Percentiles rank a stretch among this genome's conserved stretches.
Conservation (phyloP, 2,797 vertebrate genomes). For the Eptatretus atami region DNA sequence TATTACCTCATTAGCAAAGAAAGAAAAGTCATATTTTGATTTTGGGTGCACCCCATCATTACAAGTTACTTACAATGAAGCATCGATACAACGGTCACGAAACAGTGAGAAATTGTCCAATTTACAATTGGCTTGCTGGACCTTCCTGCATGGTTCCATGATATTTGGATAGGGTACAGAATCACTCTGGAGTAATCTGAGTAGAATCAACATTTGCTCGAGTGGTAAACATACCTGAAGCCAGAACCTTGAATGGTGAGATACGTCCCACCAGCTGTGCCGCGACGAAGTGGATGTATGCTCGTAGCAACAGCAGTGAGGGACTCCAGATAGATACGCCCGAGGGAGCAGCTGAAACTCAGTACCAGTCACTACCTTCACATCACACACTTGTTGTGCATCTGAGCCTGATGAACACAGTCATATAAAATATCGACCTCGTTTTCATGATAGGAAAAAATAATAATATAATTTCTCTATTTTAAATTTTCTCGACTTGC, state of each 20-base stretch:
- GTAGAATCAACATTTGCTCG: too few species aligned
- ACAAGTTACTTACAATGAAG: too few species aligned
- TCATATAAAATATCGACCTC: not conserved
- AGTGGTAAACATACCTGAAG: slow-evolving; percentile 24
- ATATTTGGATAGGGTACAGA: too few species aligned
- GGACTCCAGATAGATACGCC: slow-evolving; percentile 19
- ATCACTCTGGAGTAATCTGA: too few species aligned
- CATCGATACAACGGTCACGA: too few species aligned
- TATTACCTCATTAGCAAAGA: too few species aligned
- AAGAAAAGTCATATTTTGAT: too few species aligned
- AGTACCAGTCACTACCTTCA: slow-evolving; percentile 18
- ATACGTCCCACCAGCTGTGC: slow-evolving; percentile 32
- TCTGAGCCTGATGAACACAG: slow-evolving; percentile 14
- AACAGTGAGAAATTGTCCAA: too few species aligned
- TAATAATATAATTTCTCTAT: not conserved
- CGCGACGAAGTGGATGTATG: slow-evolving; percentile 26
- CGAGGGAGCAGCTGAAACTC: slow-evolving; percentile 10
- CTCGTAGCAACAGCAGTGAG: slow-evolving; percentile 23
- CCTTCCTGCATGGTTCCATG: too few species aligned
- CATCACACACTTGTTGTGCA: slow-evolving; percentile 16
- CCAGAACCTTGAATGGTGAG: slow-evolving; percentile 29
- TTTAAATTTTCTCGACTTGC: too few species aligned
- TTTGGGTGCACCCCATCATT: too few species aligned
- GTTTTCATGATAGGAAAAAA: not conserved
- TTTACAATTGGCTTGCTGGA: too few species aligned